Evolutionary conservation across 2,888 invertebrate genomes (phyloP).

Genomic region (Willowsia nigromaculata): DNA sequence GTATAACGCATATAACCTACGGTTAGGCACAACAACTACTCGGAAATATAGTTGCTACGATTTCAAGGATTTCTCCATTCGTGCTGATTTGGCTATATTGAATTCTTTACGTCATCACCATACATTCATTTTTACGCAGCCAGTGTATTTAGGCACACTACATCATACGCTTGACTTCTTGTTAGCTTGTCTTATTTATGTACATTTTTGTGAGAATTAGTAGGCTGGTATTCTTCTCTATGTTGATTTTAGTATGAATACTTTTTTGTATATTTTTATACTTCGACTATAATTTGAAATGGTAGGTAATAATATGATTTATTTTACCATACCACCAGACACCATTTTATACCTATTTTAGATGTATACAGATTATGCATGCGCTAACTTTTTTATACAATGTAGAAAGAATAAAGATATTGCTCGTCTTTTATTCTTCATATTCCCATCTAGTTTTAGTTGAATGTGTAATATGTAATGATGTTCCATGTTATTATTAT

Average conservation of each 20-base stretch:
- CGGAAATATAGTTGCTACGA: background rate
- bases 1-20: too few species aligned
- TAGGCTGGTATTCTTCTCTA: background rate
- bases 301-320: background rate
- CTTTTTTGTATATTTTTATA: background rate
- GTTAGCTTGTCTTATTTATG: background rate
- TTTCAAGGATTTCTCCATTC: constrained; percentile 68
- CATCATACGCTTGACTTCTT: background rate
- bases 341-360: background rate
- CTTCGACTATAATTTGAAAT: background rate
- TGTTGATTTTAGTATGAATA: background rate
- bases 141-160: background rate
- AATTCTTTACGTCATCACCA: constrained; percentile 69
- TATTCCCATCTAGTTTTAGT: background rate
- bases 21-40: background rate
- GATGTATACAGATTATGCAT: background rate
- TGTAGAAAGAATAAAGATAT: background rate
- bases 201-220: background rate
- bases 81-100: constrained; percentile 56
- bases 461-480: constrained; percentile 22
- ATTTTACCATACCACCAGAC: background rate
- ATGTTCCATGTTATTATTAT: constrained; percentile 35
- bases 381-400: background rate
- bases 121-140: background rate
- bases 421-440: background rate